Base-by-base conservation (phyloP, 2,113 vertebrate species). In the Bothrops jararaca region DNA sequence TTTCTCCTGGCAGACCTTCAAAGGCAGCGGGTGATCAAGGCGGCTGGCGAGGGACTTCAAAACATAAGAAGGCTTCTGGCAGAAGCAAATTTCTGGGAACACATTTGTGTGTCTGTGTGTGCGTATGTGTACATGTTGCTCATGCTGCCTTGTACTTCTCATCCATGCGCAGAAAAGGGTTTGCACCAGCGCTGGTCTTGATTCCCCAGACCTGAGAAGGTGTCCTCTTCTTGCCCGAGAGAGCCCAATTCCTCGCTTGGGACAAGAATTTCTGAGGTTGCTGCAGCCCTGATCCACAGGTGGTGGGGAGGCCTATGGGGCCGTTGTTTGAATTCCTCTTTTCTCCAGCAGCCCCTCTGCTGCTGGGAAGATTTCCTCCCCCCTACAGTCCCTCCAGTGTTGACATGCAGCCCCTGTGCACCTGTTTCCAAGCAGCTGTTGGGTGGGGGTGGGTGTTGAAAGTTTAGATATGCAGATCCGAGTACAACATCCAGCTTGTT, bases 391-490 rank as follows among this genome's bases (percentile, higher is more conserved):
- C 86, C 58, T 57, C 60, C 3, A 42, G 22, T 88, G 89, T 91
- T 92, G 95, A 69, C 64, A 45, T 92, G 93, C 92, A 93, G 85
- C 22, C 86, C 7, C 0, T 0, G 18, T 6, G 93, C 97, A 97
- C 96, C 97, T 97, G 97, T 97, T 95, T 92, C 95, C 60, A 91
- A 96, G 92, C 97, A 96, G 96, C 95, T 97, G 97, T 87, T 94
- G 95, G 94, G 95, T 18, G 48, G 50, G 9, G 50, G 29, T 1
- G 45, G 42, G 45, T 96, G 95, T 88, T 0, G 0, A 95, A 96
- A 96, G 94, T 95, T 96, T 95, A 91, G 60, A 90, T 96, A 94
- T 94, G 96, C 88, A 90, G 95, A 93, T 95, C 92, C 94, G 94
- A 96, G 96, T 93, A 93, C 95, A 94, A 92, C 94, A 53, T 94